Base-by-base conservation (phyloP, 2,888 invertebrate genomes). In the Xanthia togata region DNA sequence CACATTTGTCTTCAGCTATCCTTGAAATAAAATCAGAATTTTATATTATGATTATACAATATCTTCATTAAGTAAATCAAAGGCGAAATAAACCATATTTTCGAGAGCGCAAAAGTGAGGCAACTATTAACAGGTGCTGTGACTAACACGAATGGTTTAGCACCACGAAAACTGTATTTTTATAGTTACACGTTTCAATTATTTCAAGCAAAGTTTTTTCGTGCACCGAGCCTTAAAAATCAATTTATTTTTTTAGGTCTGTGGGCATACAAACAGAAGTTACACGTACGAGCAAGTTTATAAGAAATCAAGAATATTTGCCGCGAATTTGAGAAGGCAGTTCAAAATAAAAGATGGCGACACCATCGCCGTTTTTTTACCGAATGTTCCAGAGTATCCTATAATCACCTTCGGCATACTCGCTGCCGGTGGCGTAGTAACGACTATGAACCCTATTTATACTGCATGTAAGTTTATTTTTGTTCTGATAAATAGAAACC, bases 301-400 rank as follows among this genome's bases (percentile, higher is more conserved):
- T 73, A 97, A 97, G 81, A 93, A 96, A 60, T 96, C 97, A 26
- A 95, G 95, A 69, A 97, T 97, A 81, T 96, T 98, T 55, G 97
- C 97, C 0, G 97, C 97, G 0, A 97, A 97, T 80, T 94, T 98
- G 50, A 96, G 97, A 79, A 95, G 95, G 53, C 97, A 97, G 87
- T 97, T 98, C 50, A 97, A 97, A 73, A 89, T 98, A 4, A 93
- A 93, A 76, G 95, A 97, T 69, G 97, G 97, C 0, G 97, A 98
- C 88, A 97, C 97, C 0, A 90, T 98, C 23, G 98, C 97, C 0
- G 82, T 98, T 35, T 96, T 98, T 73, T 91, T 98, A 82, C 97
- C 98, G 14, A 98, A 98, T 92, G 89, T 97, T 53, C 98, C 98
- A 0, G 98, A 98, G 91, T 98, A 97, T 89, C 97, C 97, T 0